A percentile compares a stretch with the other conserved stretches of the same genome.
Conservation (phyloP, 1,140 invertebrate species). For the Hydropsyche tenuis region DNA sequence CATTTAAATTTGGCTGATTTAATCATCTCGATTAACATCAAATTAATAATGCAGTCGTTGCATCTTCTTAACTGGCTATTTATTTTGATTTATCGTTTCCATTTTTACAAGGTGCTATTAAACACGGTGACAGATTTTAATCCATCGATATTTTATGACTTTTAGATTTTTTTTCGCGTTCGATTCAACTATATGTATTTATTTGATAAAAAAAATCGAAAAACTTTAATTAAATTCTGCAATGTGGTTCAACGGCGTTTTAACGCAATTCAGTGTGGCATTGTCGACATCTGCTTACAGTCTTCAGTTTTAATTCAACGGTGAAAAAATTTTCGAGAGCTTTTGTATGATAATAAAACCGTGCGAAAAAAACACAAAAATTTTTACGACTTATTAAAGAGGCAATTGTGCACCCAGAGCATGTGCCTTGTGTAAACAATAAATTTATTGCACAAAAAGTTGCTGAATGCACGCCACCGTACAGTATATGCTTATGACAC, state of each 20-base stretch:
- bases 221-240: conserved; percentile 7
- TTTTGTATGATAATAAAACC: not conserved
- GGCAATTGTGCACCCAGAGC: conserved; percentile 39
- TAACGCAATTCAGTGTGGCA: conserved; percentile 18
- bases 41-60: conserved; percentile 18
- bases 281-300: conserved; percentile 10
- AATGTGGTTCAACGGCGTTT: conserved; percentile 7
- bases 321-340: not conserved
- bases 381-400: conserved; percentile 49
- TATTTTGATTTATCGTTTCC: no score
- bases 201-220: not conserved
- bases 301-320: not conserved
- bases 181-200: no score
- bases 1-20: not conserved
- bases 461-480: conserved; percentile 3
- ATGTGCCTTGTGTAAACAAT: conserved; percentile 45
- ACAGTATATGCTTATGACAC: conserved; percentile 7
- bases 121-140: no score
- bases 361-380: conserved; percentile 36
- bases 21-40: not conserved
- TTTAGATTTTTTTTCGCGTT: no score
- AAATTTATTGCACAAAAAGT: conserved; percentile 39
- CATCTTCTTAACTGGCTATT: not conserved
- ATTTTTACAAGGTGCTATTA: no score
- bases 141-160: no score